phyloP scores from a whole-genome alignment of 1,140 invertebrate genomes.

The Hermetia illucens region DNA sequence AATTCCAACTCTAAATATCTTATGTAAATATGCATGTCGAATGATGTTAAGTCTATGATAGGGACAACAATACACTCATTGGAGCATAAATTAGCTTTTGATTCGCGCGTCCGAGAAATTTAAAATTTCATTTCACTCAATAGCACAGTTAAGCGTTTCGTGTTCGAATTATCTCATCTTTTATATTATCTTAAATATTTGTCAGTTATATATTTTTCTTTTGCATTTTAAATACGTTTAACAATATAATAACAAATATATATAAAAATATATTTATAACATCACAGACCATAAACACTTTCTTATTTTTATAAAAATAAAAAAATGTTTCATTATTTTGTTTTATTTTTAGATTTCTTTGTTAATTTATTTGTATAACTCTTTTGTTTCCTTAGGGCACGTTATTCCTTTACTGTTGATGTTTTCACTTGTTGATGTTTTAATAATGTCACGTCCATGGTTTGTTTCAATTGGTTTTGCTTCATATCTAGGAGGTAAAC shows the following conservation, averaged over 20 bases:
- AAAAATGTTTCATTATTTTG: conserved; percentile 2
- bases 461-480: too few species aligned
- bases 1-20: neutral
- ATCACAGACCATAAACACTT: conserved; percentile 5
- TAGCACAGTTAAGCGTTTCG: too few species aligned
- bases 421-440: neutral
- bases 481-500: too few species aligned
- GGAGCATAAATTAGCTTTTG: too few species aligned
- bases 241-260: conserved; percentile 5
- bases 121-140: neutral
- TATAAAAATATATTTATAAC: conserved; percentile 6
- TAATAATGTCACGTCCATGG: neutral
- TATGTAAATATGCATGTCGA: neutral
- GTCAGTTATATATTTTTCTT: neutral
- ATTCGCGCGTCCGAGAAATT: too few species aligned
- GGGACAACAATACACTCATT: too few species aligned
- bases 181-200: too few species aligned
- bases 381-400: neutral
- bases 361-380: neutral
- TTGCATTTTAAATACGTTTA: conserved; percentile 1
- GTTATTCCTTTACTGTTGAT: neutral
- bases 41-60: too few species aligned
- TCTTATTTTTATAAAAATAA: conserved; percentile 1
- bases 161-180: too few species aligned
- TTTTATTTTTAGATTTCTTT: neutral